Conservation (phyloP, 2,113 vertebrate genomes). For the Zeus faber region DNA sequence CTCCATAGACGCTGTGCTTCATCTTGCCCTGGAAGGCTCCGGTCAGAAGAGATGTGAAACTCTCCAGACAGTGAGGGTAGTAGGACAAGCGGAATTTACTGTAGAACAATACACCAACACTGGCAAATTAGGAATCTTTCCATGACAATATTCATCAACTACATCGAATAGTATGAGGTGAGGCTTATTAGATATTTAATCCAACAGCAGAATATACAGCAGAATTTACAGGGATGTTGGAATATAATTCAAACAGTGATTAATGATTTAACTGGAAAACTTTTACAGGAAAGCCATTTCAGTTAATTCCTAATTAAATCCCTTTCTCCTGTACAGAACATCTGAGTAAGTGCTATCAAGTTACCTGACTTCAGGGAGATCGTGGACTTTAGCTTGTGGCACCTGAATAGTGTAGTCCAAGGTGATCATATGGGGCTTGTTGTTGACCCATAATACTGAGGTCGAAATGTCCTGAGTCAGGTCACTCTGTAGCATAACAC, state of each 20-base stretch:
- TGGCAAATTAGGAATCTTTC: background rate
- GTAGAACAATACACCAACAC: slow-evolving; percentile 28
- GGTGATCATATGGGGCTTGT: slow-evolving; percentile 94
- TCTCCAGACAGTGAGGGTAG: slow-evolving; percentile 88
- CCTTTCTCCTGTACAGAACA: background rate
- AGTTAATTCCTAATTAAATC: background rate
- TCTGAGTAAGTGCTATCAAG: too few species aligned
- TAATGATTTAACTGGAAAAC: too few species aligned
- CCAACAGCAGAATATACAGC: too few species aligned
- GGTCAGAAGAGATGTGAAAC: slow-evolving; percentile 83
- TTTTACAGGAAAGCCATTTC: background rate
- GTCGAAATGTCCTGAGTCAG: slow-evolving; percentile 92
- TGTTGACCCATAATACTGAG: slow-evolving; percentile 92
- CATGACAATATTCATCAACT: background rate
- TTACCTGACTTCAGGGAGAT: slow-evolving; percentile 84
- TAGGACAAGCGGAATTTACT: slow-evolving; percentile 96
- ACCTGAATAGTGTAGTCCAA: slow-evolving; percentile 94
- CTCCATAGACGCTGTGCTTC: slow-evolving; percentile 86
- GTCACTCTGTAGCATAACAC: slow-evolving; percentile 80
- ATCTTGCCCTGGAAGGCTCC: slow-evolving; percentile 83
- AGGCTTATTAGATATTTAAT: too few species aligned
- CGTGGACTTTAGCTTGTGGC: slow-evolving; percentile 56
- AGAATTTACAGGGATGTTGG: too few species aligned
- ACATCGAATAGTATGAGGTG: too few species aligned
- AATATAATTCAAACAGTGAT: too few species aligned